A percentile compares a stretch with the other conserved stretches of the same genome.
Evolutionary conservation across 2,888 invertebrate genomes (phyloP).

Genomic region (Cataglyphis cursor): DNA sequence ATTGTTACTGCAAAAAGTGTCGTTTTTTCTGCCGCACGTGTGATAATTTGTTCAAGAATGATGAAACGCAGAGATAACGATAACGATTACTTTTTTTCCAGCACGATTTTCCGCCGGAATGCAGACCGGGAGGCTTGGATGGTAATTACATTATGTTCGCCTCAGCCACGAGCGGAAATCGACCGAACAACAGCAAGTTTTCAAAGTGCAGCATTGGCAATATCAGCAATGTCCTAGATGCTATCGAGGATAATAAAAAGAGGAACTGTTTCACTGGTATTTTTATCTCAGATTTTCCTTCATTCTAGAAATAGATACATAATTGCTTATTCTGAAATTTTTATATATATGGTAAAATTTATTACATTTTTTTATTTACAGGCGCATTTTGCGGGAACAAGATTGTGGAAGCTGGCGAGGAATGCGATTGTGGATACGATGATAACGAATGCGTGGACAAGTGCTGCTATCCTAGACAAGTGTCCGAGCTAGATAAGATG

Average conservation of each 20-base stretch:
- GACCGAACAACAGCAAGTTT: slow-evolving; percentile 99
- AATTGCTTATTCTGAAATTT: slow-evolving; percentile 13
- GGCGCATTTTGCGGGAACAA: slow-evolving; percentile 99
- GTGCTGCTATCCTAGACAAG: slow-evolving; percentile 96
- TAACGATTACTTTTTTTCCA: slow-evolving; percentile 84
- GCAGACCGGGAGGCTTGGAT: slow-evolving; percentile 95
- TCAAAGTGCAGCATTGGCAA: slow-evolving; percentile 97
- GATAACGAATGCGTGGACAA: slow-evolving; percentile 96
- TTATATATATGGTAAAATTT: background rate
- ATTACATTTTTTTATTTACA: slow-evolving; percentile 87
- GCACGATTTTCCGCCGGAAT: slow-evolving; percentile 98
- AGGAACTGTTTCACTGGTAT: slow-evolving; percentile 95
- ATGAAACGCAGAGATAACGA: slow-evolving; percentile 16
- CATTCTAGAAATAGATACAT: background rate
- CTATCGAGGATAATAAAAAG: slow-evolving; percentile 96
- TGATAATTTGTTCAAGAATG: background rate
- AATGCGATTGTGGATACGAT: slow-evolving; percentile 99
- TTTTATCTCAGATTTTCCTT: slow-evolving; percentile 29
- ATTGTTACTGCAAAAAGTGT: slow-evolving; percentile 42
- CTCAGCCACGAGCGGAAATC: slow-evolving; percentile 99
- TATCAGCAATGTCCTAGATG: slow-evolving; percentile 97
- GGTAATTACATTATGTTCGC: slow-evolving; percentile 99
- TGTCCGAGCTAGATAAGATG: slow-evolving; percentile 91
- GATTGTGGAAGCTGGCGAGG: slow-evolving; percentile 98
- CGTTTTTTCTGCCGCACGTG: background rate